phyloP scores from a whole-genome alignment of 1,140 invertebrate genomes.

The Agrilus planipennis region DNA sequence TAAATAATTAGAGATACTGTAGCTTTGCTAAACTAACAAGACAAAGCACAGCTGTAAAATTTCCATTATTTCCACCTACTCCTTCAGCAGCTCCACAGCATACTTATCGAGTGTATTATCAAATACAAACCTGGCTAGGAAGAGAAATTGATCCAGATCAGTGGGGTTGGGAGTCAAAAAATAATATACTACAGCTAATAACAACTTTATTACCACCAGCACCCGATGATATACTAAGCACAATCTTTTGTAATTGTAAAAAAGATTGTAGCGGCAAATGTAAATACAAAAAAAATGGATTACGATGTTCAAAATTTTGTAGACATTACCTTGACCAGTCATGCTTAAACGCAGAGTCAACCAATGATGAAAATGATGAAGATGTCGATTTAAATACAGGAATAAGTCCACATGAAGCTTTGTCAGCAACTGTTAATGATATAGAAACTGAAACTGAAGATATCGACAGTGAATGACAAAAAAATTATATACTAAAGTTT shows the following conservation, averaged over 20 bases:
- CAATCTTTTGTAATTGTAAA: constrained; percentile 14
- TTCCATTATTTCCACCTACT: constrained; percentile 26
- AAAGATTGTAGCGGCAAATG: neutral
- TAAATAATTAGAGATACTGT: constrained; percentile 24
- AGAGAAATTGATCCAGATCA: constrained; percentile 26
- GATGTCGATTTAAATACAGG: too few relatives aligned
- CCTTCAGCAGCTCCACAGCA: constrained; percentile 26
- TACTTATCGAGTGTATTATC: constrained; percentile 11
- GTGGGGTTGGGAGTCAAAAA: constrained; percentile 28
- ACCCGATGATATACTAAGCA: constrained; percentile 20
- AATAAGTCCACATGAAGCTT: too few relatives aligned
- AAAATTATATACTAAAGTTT: too few relatives aligned
- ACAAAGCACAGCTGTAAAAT: constrained; percentile 26
- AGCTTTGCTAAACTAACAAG: constrained; percentile 26
- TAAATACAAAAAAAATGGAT: neutral
- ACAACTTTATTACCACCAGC: constrained; percentile 23
- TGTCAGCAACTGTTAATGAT: too few relatives aligned
- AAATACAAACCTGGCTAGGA: constrained; percentile 32
- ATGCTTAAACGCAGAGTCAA: too few relatives aligned
- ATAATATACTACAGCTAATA: constrained; percentile 27
- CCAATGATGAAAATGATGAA: too few relatives aligned
- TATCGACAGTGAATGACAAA: too few relatives aligned
- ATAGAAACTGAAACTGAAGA: too few relatives aligned
- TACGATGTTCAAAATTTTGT: neutral
- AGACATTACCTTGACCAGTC: too few relatives aligned